Evolutionary conservation across 2,888 invertebrate genomes (phyloP), one percentile per base, ranked within the genome.

Genomic region (Drosophila anomalata): DNA sequence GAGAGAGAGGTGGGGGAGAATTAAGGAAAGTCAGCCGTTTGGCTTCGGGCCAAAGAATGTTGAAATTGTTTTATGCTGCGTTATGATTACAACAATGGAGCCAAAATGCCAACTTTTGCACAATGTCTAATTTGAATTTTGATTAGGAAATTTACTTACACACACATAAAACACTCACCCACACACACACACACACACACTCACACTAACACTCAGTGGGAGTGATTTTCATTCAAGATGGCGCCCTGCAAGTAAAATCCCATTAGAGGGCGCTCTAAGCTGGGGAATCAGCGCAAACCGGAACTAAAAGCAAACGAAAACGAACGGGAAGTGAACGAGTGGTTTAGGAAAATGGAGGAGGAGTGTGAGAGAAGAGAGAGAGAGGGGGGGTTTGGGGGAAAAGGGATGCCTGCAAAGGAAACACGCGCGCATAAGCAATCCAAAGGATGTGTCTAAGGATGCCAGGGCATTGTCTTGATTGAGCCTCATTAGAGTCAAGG

Each of bases 51-150:
- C 73, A 70, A 78, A 87, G 77, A 75, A 83, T 83, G 85, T 77
- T 76, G 79, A 87, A 88, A 89, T 89, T 89, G 88, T 79, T 85
- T 82, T 82, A 88, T 76, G 86, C 79, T 86, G 72, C 76, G 84
- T 77, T 81, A 79, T 81, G 84, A 78, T 85, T 87, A 82, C 88
- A 82, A 87, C 85, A 87, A 84, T 83, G 59, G 41, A 54, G 65
- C 48, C 66, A 41, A 54, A 65, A 70, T 70, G 82, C 87, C 74
- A 85, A 87, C 87, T 82, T 75, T 78, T 77, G 76, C 75, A 74
- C 80, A 83, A 78, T 79, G 86, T 88, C 88, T 90, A 90, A 91
- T 91, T 91, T 90, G 90, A 90, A 90, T 91, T 91, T 90, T 90
- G 91, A 90, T 91, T 91, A 91, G 90, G 83, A 91, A 90, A 90